Evolutionary conservation across 2,888 invertebrate species (phyloP).

Genomic region (Rhogogaster chlorosoma): DNA sequence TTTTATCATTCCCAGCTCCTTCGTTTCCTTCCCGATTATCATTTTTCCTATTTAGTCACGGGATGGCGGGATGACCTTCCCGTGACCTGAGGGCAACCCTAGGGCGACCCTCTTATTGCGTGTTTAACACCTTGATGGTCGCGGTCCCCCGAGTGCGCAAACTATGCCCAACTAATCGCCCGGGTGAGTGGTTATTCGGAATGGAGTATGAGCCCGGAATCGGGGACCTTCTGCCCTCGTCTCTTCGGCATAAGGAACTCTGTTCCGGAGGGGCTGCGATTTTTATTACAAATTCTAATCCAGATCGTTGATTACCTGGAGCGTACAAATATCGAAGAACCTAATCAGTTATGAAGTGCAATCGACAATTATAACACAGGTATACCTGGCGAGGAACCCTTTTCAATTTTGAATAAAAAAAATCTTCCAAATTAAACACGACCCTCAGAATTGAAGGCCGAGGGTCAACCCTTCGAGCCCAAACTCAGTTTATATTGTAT

Average conservation of each 20-base stretch:
- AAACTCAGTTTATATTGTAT: neutral
- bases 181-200: slow-evolving; percentile 35
- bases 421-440: neutral
- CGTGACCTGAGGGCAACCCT: slow-evolving; percentile 21
- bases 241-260: neutral
- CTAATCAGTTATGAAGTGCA: too few species aligned
- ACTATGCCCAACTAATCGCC: slow-evolving; percentile 44
- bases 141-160: slow-evolving; percentile 26
- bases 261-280: neutral
- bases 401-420: neutral
- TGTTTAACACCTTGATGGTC: slow-evolving; percentile 42
- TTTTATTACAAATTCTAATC: neutral
- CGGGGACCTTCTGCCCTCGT: neutral
- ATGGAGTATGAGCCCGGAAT: slow-evolving; percentile 7
- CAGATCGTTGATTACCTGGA: neutral
- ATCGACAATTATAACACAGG: too few species aligned
- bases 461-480: neutral
- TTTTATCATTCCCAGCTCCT: neutral
- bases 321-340: too few species aligned
- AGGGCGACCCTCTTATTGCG: slow-evolving; percentile 41
- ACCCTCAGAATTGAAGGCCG: slow-evolving; percentile 1
- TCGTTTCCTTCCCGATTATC: neutral
- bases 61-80: neutral
- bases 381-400: neutral
- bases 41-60: neutral